phyloP scores from a whole-genome alignment of 2,113 vertebrate genomes.

The Megaptera novaeangliae region DNA sequence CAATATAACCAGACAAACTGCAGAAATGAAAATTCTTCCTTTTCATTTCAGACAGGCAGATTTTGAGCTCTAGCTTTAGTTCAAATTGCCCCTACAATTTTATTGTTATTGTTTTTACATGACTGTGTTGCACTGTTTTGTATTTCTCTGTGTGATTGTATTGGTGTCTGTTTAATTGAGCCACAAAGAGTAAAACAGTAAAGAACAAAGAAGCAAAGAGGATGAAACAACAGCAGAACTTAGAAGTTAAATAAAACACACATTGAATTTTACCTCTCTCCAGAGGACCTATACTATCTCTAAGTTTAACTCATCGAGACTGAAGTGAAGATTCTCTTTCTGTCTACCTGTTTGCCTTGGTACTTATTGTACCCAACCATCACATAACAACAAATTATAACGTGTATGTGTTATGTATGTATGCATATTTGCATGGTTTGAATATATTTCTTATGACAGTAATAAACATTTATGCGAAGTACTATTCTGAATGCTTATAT shows the following conservation, averaged over 20 bases:
- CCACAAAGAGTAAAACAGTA: constrained; percentile 5
- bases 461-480: not conserved
- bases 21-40: constrained; percentile 5
- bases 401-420: not conserved
- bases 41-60: not conserved
- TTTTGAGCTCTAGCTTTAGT: not conserved
- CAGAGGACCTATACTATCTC: not conserved
- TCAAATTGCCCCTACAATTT: not conserved
- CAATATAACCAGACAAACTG: not conserved
- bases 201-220: not conserved
- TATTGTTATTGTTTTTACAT: not conserved
- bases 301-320: not conserved
- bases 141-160: not conserved
- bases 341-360: not conserved
- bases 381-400: not conserved
- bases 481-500: not conserved
- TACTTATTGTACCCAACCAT: not conserved
- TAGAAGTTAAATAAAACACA: constrained; percentile 8
- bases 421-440: not conserved
- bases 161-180: constrained; percentile 6
- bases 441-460: not conserved
- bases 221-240: not conserved
- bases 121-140: not conserved
- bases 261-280: constrained; percentile 17
- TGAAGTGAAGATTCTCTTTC: not conserved